A percentile compares a stretch with the other conserved stretches of the same genome.
These are phyloP conservation scores for Lagenorhynchus albirostris DNA, from an alignment of 2,113 vertebrate genomes.

Conservation along the genomic window DNA sequence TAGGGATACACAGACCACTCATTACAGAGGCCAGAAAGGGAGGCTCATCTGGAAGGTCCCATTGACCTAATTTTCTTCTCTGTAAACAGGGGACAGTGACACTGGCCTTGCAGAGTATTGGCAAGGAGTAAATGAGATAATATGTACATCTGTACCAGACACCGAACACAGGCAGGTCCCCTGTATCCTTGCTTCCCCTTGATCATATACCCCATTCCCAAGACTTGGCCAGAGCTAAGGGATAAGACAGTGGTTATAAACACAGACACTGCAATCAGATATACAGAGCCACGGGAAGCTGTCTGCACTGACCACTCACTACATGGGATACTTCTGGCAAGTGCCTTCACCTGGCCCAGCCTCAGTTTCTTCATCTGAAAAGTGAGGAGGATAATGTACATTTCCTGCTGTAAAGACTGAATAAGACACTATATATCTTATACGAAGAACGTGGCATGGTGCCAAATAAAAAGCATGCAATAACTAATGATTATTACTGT, in stretches of 20 bases:
- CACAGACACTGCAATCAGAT: neutral
- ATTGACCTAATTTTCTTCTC: neutral
- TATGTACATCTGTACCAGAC: neutral
- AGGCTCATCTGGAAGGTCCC: neutral
- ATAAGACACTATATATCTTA: neutral
- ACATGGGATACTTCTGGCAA: neutral
- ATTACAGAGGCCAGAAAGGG: neutral
- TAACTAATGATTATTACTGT: neutral
- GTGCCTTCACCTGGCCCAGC: neutral
- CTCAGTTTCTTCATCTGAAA: neutral
- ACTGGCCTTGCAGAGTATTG: neutral
- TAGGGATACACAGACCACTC: neutral
- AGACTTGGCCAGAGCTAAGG: neutral
- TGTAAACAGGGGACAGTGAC: neutral
- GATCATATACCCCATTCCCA: neutral
- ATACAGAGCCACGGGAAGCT: neutral
- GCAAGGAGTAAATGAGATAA: neutral
- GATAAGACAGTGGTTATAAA: neutral
- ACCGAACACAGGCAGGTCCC: neutral
- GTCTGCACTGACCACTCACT: neutral
- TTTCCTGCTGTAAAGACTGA: neutral
- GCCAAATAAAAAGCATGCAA: neutral
- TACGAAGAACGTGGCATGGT: neutral
- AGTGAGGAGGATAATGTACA: neutral
- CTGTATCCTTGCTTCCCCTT: rapidly evolving